Percentiles rank a stretch among this genome's conserved stretches.
phyloP scores from a whole-genome alignment of 2,797 vertebrate genomes.

The Furcifer pardalis region DNA sequence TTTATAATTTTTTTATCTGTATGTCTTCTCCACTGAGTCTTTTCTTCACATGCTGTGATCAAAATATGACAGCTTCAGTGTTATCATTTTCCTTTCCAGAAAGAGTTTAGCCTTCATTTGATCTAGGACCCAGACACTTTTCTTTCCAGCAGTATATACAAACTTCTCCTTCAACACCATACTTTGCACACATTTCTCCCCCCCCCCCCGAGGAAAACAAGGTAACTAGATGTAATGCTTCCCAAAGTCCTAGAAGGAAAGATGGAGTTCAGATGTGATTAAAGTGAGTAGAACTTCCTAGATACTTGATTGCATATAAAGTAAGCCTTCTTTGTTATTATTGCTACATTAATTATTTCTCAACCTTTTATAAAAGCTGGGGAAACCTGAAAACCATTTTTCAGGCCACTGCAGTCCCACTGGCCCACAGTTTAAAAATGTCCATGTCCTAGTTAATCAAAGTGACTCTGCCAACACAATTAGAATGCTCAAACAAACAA shows the following conservation, averaged over 20 bases:
- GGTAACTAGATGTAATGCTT: not conserved
- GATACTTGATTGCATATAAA: constrained; percentile 21
- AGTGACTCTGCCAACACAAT: constrained; percentile 73
- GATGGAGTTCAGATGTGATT: not conserved
- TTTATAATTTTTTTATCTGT: too few relatives aligned
- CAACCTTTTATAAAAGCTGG: constrained; percentile 45
- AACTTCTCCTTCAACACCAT: too few relatives aligned
- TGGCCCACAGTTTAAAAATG: constrained; percentile 57
- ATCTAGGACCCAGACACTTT: too few relatives aligned
- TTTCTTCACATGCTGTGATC: too few relatives aligned
- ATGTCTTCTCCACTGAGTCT: too few relatives aligned
- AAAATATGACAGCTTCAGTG: too few relatives aligned
- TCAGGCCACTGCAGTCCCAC: constrained; percentile 53
- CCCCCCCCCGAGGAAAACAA: not conserved
- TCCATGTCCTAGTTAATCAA: constrained; percentile 64
- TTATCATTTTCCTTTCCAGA: too few relatives aligned
- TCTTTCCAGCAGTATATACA: too few relatives aligned
- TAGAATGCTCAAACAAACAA: constrained; percentile 61
- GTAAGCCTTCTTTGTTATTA: not conserved
- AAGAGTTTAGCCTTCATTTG: too few relatives aligned
- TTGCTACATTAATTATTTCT: not conserved
- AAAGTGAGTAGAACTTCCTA: not conserved
- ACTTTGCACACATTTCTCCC: too few relatives aligned
- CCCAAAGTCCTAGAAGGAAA: not conserved
- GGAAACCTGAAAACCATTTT: constrained; percentile 61